Evolutionary conservation across 2,888 invertebrate species (phyloP).

Genomic region (Sphaeridia pumilis): DNA sequence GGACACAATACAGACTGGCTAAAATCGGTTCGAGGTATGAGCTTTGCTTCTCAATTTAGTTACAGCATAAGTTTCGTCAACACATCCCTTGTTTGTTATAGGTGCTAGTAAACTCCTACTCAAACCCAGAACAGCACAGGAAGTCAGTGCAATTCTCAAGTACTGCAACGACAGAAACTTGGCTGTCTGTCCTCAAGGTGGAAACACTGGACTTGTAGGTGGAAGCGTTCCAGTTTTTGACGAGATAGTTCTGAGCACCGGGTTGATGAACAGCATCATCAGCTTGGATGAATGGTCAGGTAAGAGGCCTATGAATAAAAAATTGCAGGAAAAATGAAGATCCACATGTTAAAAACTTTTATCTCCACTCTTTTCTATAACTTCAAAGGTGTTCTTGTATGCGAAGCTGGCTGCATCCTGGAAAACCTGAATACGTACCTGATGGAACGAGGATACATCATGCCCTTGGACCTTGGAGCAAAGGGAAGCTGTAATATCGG

Average conservation of each 20-base stretch:
- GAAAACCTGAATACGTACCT: conserved; percentile 70
- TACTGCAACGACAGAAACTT: conserved; percentile 71
- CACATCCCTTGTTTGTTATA: no score
- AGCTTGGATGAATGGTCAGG: conserved; percentile 72
- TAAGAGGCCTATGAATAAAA: conserved; percentile 39
- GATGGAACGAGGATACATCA: conserved; percentile 62
- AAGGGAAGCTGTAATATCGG: conserved; percentile 93
- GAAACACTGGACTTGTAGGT: conserved; percentile 91
- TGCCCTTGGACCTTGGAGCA: conserved; percentile 93
- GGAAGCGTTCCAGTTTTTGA: conserved; percentile 96
- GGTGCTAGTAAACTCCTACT: conserved; percentile 73
- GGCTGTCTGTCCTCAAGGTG: conserved; percentile 91
- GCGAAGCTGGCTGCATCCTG: conserved; percentile 89
- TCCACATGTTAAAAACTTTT: not conserved
- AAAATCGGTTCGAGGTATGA: conserved; percentile 7
- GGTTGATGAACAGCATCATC: conserved; percentile 72
- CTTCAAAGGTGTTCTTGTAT: conserved; percentile 56
- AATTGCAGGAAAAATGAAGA: not conserved
- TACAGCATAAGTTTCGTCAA: no score
- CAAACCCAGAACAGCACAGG: conserved; percentile 71
- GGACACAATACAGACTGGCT: conserved; percentile 14
- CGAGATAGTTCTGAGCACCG: conserved; percentile 78
- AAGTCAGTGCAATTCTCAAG: conserved; percentile 71
- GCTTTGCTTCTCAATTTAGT: not conserved
- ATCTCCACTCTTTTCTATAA: not conserved